Evolutionary conservation across 2,113 vertebrate genomes (phyloP).

Genomic region (Lophura nycthemera): DNA sequence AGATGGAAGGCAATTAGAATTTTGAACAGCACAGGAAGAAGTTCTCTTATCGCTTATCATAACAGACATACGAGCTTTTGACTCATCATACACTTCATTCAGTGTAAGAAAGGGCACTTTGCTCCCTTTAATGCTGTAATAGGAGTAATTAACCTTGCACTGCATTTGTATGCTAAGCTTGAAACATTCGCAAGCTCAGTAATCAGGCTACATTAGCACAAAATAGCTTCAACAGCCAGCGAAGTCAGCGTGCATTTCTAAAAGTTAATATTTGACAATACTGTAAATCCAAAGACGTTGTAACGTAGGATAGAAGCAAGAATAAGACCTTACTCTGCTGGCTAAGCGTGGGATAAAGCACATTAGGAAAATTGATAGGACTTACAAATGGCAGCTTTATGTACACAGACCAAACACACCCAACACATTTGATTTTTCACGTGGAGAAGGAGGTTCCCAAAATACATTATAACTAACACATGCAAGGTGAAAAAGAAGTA

Average conservation of each 20-base stretch:
- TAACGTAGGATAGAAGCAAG: background rate
- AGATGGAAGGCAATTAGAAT: background rate
- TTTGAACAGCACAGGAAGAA: background rate
- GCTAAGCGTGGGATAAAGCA: background rate
- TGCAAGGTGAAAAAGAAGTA: background rate
- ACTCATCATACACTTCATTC: background rate
- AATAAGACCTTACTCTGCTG: constrained; percentile 8
- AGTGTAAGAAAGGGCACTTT: background rate
- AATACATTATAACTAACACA: background rate
- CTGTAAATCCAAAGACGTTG: constrained; percentile 17
- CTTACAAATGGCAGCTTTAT: background rate
- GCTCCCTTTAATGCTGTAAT: constrained; percentile 1
- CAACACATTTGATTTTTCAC: background rate
- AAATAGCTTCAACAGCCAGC: constrained; percentile 6
- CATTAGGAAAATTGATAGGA: background rate
- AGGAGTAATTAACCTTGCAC: constrained; percentile 33
- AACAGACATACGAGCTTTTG: background rate
- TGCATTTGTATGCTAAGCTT: constrained; percentile 21
- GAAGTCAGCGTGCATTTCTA: constrained; percentile 26
- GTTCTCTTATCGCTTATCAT: background rate
- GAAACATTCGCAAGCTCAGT: constrained; percentile 18
- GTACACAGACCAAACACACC: background rate
- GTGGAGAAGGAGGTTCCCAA: background rate
- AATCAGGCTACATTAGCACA: constrained; percentile 34
- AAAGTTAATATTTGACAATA: constrained; percentile 54